A percentile compares a stretch with the other conserved stretches of the same genome.
These are phyloP conservation scores for Whitmania pigra DNA, from an alignment of 1,140 invertebrate genomes.

Conservation along the genomic window DNA sequence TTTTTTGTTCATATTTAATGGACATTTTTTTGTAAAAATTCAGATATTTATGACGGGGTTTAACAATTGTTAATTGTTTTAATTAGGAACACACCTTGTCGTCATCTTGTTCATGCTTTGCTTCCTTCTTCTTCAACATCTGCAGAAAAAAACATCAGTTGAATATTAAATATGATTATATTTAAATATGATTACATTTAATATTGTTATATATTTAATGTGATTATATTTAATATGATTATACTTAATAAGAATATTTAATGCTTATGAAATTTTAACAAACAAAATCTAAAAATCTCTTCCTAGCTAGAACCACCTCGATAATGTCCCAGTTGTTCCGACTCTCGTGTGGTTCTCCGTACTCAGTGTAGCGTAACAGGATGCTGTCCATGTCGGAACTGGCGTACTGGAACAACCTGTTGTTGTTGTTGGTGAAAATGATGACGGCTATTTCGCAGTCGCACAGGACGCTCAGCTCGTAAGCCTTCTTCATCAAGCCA, in stretches of 20 bases:
- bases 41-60: neutral
- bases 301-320: slow-evolving; percentile 40
- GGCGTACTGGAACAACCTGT: slow-evolving; percentile 84
- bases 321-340: slow-evolving; percentile 99
- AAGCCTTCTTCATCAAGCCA: slow-evolving; percentile 99
- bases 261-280: too few relatives aligned
- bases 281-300: too few relatives aligned
- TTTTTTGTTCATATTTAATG: too few relatives aligned
- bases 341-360: slow-evolving; percentile 98
- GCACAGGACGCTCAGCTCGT: slow-evolving; percentile 93
- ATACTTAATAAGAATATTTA: too few relatives aligned
- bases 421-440: slow-evolving; percentile 84
- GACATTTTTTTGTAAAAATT: too few relatives aligned
- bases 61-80: too few relatives aligned
- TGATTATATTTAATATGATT: too few relatives aligned
- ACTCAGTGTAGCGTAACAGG: slow-evolving; percentile 97
- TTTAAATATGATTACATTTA: too few relatives aligned
- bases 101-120: neutral
- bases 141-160: too few relatives aligned
- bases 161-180: too few relatives aligned
- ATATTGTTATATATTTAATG: too few relatives aligned
- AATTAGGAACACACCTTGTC: neutral
- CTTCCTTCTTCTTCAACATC: slow-evolving; percentile 1
- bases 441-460: slow-evolving; percentile 99
- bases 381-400: slow-evolving; percentile 99